Evolutionary conservation across 2,113 vertebrate species (phyloP).

Genomic region (Clinocottus analis): DNA sequence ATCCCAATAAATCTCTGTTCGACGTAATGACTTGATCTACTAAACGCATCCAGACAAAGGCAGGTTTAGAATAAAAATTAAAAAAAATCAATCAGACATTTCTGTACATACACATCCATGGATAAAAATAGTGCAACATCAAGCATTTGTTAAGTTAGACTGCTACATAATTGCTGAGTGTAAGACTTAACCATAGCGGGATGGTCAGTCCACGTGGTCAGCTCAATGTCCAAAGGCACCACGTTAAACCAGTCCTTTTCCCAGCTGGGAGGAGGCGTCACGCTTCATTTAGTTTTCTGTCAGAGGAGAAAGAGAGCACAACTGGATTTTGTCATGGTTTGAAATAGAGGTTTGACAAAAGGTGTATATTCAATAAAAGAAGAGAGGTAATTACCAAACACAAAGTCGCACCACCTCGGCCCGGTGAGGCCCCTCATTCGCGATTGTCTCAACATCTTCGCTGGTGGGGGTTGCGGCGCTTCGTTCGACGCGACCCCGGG

Average conservation of each 20-base stretch:
- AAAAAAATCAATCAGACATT: conserved; percentile 48
- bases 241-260: conserved; percentile 64
- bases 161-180: conserved; percentile 85
- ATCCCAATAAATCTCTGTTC: conserved; percentile 41
- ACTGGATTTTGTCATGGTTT: not conserved
- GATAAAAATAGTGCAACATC: conserved; percentile 85
- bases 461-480: conserved; percentile 76
- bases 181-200: conserved; percentile 70
- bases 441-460: conserved; percentile 90
- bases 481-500: conserved; percentile 56
- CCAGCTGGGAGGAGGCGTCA: conserved; percentile 50
- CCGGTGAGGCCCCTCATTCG: conserved; percentile 88
- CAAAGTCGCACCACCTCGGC: conserved; percentile 90
- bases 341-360: not conserved
- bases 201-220: conserved; percentile 70
- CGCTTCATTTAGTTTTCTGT: conserved; percentile 72
- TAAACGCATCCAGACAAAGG: conserved; percentile 48
- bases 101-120: conserved; percentile 66
- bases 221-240: conserved; percentile 84
- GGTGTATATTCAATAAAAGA: conserved; percentile 12
- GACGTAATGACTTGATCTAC: conserved; percentile 46
- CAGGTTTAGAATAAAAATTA: conserved; percentile 50
- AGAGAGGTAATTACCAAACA: conserved; percentile 87
- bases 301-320: conserved; percentile 36
- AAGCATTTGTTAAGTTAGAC: conserved; percentile 81